A percentile compares a stretch with the other conserved stretches of the same genome.
These are phyloP conservation scores for Microchrysa polita DNA, from an alignment of 2,888 invertebrate species.

Conservation along the genomic window DNA sequence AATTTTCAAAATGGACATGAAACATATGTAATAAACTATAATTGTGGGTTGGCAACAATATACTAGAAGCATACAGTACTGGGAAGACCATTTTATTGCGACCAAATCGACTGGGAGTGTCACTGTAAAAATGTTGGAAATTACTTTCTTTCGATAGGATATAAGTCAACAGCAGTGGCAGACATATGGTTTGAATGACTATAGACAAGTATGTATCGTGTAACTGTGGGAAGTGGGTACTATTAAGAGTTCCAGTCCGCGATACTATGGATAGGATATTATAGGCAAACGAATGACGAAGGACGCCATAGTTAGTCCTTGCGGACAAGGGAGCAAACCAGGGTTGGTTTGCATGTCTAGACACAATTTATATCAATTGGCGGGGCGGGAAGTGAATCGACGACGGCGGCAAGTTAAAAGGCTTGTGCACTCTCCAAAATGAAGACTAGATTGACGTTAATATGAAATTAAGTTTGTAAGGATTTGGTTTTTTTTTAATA, in stretches of 20 bases:
- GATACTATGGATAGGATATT: too few species aligned
- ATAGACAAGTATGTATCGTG: too few species aligned
- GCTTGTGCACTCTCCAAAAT: not conserved
- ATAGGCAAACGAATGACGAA: too few species aligned
- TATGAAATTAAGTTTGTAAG: conserved; percentile 16
- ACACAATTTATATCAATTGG: conserved; percentile 38
- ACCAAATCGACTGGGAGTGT: conserved; percentile 30
- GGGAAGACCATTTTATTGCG: conserved; percentile 7
- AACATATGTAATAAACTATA: conserved; percentile 18
- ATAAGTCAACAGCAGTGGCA: not conserved
- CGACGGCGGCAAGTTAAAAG: not conserved
- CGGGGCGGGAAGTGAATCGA: not conserved
- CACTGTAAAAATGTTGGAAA: not conserved
- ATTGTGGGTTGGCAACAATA: conserved; percentile 14
- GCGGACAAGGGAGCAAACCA: too few species aligned
- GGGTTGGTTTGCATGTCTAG: conserved; percentile 39
- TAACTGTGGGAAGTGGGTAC: too few species aligned
- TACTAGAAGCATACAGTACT: too few species aligned
- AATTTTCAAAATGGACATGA: conserved; percentile 1
- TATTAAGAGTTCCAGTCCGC: too few species aligned
- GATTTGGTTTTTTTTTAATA: too few species aligned
- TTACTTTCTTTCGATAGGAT: conserved; percentile 5
- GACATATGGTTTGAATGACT: too few species aligned
- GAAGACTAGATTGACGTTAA: conserved; percentile 23
- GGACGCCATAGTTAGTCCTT: too few species aligned